Base-by-base conservation (phyloP, 2,113 vertebrate genomes). In the Alethe castanea region DNA sequence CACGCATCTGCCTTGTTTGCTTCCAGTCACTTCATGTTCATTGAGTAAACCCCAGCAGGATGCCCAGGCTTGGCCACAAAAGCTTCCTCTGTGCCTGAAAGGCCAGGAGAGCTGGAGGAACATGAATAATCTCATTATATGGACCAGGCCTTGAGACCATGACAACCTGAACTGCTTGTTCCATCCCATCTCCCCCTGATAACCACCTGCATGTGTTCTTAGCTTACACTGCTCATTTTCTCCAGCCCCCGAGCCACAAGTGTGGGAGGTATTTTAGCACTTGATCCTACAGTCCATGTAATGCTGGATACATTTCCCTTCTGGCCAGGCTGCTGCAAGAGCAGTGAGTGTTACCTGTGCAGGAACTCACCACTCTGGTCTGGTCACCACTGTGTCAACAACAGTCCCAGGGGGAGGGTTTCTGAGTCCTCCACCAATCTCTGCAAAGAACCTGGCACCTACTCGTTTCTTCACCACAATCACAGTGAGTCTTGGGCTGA, bases 391-490 rank as follows among this genome's bases (percentile, higher is more conserved):
- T 0, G 97, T 95, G 31, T 99, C 99, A 4, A 99, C 97, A 12
- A 99, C 90, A 0, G 99, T 99, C 13, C 99, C 99, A 1, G 99
- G 98, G 8, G 98, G 99, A 6, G 99, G 99, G 96, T 99, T 99
- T n/a, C 84, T 82, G 62, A 98, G 95, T 38, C 95, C 97, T n/a
- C 98, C 98, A 20, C 96, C 95, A 4, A 94, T 18, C 12, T 94
- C 86, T 3, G 98, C 97, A 18, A 99, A 99, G 91, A 99, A 99
- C 50, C 99, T 98, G 94, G 98, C 96, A 45, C 95, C 97, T 82
- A 99, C 97, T 8, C 99, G 97, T 66, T 99, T 99, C 98, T 99
- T 99, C 91, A 99, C 99, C 94, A 99, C 99, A 48, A 99, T 98
- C 66, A 99, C 98, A 1, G 98, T 98, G 8, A 99, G 97, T 59